Percentiles rank a stretch among this genome's conserved stretches.
Conservation (phyloP, 2,888 invertebrate species). For the Iselma pallidipennis region DNA sequence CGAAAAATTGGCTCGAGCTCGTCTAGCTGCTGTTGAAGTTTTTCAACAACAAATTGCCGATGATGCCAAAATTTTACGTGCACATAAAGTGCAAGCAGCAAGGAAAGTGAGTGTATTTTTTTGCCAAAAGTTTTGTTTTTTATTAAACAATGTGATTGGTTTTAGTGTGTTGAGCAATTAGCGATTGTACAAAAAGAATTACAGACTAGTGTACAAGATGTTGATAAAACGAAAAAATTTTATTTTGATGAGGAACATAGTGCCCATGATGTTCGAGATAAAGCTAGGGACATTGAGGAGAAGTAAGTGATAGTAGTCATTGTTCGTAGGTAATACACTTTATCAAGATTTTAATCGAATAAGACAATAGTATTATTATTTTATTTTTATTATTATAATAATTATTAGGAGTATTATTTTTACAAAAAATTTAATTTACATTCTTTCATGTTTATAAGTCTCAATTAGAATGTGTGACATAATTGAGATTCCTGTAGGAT, state of each 20-base stretch:
- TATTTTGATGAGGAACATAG: conserved; percentile 96
- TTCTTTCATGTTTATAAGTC: background rate
- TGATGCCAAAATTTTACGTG: conserved; percentile 82
- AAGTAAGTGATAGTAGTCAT: too few species aligned
- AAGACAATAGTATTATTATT: too few species aligned
- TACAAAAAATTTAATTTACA: background rate
- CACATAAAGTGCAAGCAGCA: conserved; percentile 80
- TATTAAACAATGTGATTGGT: conserved; percentile 12
- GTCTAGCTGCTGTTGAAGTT: conserved; percentile 91
- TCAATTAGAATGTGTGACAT: background rate
- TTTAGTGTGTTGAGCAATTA: conserved; percentile 78
- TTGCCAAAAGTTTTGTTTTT: background rate
- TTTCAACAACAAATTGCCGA: conserved; percentile 95
- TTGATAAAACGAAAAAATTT: conserved; percentile 91
- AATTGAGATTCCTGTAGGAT: background rate
- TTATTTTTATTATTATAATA: conserved; percentile 11
- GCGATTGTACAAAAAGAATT: conserved; percentile 88
- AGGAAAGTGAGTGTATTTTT: conserved; percentile 65
- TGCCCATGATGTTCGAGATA: conserved; percentile 93
- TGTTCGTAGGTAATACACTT: too few species aligned
- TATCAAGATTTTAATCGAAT: too few species aligned
- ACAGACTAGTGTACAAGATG: conserved; percentile 82
- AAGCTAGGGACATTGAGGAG: conserved; percentile 93
- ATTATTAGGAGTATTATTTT: too few species aligned
- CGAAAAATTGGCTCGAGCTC: conserved; percentile 87